phyloP scores from a whole-genome alignment of 1,140 invertebrate species.

The Drosophila arawakana region DNA sequence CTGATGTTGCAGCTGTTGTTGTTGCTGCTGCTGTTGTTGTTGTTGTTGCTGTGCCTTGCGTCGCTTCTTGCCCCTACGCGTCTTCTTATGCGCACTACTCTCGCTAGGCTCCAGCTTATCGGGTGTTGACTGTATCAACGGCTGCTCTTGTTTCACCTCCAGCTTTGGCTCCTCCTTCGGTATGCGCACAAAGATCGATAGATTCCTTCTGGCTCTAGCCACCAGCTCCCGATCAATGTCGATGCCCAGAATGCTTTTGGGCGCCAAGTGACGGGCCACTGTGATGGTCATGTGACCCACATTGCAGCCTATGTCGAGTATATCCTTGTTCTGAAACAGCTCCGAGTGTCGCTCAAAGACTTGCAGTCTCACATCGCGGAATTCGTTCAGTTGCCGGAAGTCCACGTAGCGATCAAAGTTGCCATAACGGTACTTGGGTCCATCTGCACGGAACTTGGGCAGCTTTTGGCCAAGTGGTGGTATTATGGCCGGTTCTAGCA shows the following conservation, averaged over 20 bases:
- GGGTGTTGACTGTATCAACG: not conserved
- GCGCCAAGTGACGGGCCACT: slow-evolving; percentile 93
- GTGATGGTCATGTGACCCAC: slow-evolving; percentile 96
- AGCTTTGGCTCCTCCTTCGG: slow-evolving; percentile 53
- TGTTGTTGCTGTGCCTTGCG: slow-evolving; percentile 38
- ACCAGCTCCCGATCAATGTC: slow-evolving; percentile 97
- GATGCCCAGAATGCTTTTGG: slow-evolving; percentile 94
- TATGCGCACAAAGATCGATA: slow-evolving; percentile 79
- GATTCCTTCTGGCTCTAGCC: slow-evolving; percentile 84
- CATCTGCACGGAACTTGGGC: slow-evolving; percentile 90
- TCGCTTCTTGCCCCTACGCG: slow-evolving; percentile 65
- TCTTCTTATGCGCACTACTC: slow-evolving; percentile 52
- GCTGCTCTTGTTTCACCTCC: slow-evolving; percentile 23
- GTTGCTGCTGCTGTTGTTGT: slow-evolving; percentile 17
- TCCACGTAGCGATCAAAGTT: slow-evolving; percentile 99
- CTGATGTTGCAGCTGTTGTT: not conserved
- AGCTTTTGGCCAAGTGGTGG: slow-evolving; percentile 81
- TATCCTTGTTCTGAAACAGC: slow-evolving; percentile 95
- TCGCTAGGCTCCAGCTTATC: slow-evolving; percentile 4
- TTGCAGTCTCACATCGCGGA: slow-evolving; percentile 92
- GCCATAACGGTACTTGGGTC: slow-evolving; percentile 94
- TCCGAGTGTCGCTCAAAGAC: slow-evolving; percentile 91
- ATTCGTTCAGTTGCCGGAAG: slow-evolving; percentile 93
- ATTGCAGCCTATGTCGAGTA: slow-evolving; percentile 99
- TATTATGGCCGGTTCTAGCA: slow-evolving; percentile 57